These are phyloP conservation scores for Edolisoma coerulescens DNA, from an alignment of 2,113 vertebrate genomes.

Conservation along the genomic window DNA sequence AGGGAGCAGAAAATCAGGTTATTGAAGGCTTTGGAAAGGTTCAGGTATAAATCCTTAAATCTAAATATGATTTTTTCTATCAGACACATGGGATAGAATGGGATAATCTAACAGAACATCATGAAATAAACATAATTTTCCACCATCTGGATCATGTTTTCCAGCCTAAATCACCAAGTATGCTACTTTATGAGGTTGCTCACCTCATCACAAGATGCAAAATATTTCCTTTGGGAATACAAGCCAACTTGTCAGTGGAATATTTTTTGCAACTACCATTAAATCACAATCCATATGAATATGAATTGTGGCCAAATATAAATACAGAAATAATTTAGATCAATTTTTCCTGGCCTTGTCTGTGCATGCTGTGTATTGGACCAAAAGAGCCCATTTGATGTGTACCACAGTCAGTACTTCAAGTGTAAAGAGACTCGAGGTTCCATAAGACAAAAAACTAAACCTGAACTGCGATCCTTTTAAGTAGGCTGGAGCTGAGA, in stretches of 20 bases:
- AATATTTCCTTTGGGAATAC: not conserved
- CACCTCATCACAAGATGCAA: not conserved
- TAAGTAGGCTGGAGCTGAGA: accelerated
- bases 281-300: not conserved
- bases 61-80: not conserved
- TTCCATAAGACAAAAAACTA: not conserved
- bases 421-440: not conserved
- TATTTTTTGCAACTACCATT: not conserved
- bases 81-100: not conserved
- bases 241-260: not conserved
- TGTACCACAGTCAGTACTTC: not conserved
- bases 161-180: not conserved
- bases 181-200: not conserved
- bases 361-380: not conserved
- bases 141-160: not conserved
- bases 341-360: not conserved
- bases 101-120: not conserved
- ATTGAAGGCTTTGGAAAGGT: not conserved
- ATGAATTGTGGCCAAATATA: not conserved
- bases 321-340: not conserved
- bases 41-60: not conserved
- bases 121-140: not conserved
- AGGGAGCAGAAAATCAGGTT: not conserved
- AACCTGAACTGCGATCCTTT: not conserved
- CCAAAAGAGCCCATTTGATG: not conserved